Conservation (phyloP, 2,113 vertebrate genomes). For the Calonectris borealis region DNA sequence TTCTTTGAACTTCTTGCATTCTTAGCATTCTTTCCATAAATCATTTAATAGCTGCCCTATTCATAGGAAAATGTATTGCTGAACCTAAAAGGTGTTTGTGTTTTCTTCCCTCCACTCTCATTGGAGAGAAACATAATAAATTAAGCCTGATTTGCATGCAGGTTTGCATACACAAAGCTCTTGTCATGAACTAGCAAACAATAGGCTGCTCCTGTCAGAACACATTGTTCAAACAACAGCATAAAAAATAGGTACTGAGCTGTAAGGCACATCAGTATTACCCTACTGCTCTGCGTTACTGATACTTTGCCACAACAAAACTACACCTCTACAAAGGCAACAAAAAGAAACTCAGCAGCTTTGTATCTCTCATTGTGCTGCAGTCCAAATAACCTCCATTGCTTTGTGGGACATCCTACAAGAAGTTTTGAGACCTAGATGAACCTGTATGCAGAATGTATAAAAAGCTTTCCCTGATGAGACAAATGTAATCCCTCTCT, state of each 20-base stretch:
- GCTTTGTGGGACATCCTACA: background rate
- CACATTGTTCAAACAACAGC: background rate
- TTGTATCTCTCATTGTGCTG: background rate
- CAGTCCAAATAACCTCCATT: background rate
- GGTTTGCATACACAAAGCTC: slow-evolving; percentile 59
- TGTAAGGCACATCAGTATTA: background rate
- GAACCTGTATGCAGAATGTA: background rate
- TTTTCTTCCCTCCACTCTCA: background rate
- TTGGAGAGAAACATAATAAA: slow-evolving; percentile 32
- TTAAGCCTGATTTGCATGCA: slow-evolving; percentile 53
- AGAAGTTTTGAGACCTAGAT: background rate
- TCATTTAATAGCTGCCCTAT: slow-evolving; percentile 17
- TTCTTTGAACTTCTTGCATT: slow-evolving; percentile 33
- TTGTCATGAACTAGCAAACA: slow-evolving; percentile 33
- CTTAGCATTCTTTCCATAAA: slow-evolving; percentile 43
- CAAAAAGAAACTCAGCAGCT: background rate
- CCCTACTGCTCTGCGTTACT: background rate
- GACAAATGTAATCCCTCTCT: background rate
- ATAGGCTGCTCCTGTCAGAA: slow-evolving; percentile 10
- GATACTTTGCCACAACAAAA: background rate
- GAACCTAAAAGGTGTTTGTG: background rate
- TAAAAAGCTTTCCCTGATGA: background rate
- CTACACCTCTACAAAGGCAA: background rate
- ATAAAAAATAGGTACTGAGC: background rate
- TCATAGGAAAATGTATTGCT: slow-evolving; percentile 54